Conservation (phyloP, 2,113 vertebrate genomes). For the Poicephalus gulielmi region DNA sequence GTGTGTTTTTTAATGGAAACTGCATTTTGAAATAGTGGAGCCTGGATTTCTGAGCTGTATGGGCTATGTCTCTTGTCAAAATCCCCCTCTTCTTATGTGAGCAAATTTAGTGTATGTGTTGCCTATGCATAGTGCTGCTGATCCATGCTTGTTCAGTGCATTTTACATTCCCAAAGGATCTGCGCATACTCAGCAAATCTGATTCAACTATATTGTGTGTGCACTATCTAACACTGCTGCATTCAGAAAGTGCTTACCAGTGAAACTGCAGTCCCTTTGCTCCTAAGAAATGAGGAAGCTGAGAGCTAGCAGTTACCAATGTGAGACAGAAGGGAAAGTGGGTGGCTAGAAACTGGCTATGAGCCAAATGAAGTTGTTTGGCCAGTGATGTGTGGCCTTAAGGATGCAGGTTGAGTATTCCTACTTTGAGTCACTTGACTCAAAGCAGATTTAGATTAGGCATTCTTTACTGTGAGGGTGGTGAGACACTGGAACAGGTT, state of each 20-base stretch:
- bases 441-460: neutral
- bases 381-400: neutral
- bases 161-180: neutral
- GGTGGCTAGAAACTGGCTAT: neutral
- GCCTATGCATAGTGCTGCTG: neutral
- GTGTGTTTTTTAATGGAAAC: neutral
- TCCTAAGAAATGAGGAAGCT: neutral
- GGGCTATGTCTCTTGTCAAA: neutral
- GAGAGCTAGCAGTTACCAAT: neutral
- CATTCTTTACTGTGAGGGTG: neutral
- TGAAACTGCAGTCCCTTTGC: rapidly evolving
- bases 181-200: neutral
- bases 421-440: neutral
- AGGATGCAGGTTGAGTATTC: neutral
- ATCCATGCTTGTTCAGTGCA: neutral
- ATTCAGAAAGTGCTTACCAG: neutral
- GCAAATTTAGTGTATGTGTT: neutral
- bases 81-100: neutral
- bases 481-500: neutral
- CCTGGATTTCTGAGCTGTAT: neutral
- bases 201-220: neutral
- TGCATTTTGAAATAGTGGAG: neutral
- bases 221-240: neutral
- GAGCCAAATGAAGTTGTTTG: neutral
- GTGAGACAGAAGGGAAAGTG: neutral